Evolutionary conservation across 2,113 vertebrate species (phyloP).

Genomic region (Antigone vipio): DNA sequence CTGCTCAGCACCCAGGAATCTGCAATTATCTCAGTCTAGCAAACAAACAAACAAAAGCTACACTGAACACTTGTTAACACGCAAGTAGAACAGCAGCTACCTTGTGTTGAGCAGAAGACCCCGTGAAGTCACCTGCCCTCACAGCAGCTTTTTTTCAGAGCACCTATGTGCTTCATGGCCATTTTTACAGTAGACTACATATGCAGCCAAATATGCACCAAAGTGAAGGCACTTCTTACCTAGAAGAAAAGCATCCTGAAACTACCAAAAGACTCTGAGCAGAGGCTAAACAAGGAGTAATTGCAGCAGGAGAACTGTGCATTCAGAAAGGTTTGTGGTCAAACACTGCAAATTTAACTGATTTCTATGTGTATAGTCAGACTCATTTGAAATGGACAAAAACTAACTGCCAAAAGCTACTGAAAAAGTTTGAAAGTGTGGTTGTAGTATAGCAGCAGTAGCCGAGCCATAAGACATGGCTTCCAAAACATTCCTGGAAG

Average conservation of each 20-base stretch:
- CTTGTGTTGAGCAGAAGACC: background rate
- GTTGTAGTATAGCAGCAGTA: background rate
- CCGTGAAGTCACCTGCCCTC: background rate
- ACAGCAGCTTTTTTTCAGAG: background rate
- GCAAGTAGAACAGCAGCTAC: background rate
- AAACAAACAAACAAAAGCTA: background rate
- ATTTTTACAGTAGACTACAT: background rate
- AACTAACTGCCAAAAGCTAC: background rate
- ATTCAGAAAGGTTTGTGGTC: background rate
- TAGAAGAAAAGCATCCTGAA: background rate
- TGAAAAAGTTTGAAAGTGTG: background rate
- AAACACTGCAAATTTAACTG: background rate
- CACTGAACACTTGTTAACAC: slow-evolving; percentile 38
- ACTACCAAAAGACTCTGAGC: background rate
- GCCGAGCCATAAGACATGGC: background rate
- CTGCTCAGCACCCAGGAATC: slow-evolving; percentile 65
- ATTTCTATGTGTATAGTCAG: background rate
- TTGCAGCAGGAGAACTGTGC: background rate
- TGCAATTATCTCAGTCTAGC: slow-evolving; percentile 54
- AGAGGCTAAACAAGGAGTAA: background rate
- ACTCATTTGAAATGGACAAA: background rate
- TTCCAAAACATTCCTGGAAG: slow-evolving; percentile 57
- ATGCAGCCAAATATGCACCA: background rate
- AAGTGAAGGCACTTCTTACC: background rate
- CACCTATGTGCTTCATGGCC: background rate